Evolutionary conservation across 2,797 vertebrate species (phyloP).

Genomic region (Paedocypris micromegethes): DNA sequence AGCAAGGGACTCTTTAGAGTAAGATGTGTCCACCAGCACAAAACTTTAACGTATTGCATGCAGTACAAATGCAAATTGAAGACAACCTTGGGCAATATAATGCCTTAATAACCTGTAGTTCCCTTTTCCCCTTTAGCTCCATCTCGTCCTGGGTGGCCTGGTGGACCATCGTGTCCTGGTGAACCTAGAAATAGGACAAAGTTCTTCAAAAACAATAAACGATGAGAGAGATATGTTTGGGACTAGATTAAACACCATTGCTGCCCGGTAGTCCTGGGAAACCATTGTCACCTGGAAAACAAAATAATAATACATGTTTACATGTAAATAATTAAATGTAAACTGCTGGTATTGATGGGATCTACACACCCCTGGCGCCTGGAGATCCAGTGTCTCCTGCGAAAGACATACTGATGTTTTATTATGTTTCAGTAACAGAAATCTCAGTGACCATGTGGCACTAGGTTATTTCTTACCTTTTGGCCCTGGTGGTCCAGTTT

Average conservation of each 20-base stretch:
- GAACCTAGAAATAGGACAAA: constrained; percentile 62
- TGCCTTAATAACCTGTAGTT: constrained; percentile 71
- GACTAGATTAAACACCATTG: constrained; percentile 34
- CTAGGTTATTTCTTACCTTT: constrained; percentile 72
- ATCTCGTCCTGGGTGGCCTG: constrained; percentile 78
- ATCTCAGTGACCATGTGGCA: no score
- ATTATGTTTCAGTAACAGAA: background rate
- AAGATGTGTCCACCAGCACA: no score
- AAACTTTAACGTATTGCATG: no score
- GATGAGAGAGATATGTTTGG: background rate
- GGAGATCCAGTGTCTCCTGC: constrained; percentile 56
- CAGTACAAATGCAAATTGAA: no score
- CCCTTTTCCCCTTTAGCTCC: constrained; percentile 92
- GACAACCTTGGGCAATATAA: background rate
- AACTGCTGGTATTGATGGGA: background rate
- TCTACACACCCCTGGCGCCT: constrained; percentile 57
- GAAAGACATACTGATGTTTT: constrained; percentile 14
- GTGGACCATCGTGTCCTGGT: constrained; percentile 60
- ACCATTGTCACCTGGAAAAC: constrained; percentile 77
- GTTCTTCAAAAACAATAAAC: constrained; percentile 37
- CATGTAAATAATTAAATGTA: background rate
- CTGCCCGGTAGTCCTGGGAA: constrained; percentile 79
- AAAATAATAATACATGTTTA: background rate
- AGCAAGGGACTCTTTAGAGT: background rate
- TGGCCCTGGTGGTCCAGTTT: constrained; percentile 72